Conservation (phyloP, 2,888 invertebrate species). For the Spodoptera picta region DNA sequence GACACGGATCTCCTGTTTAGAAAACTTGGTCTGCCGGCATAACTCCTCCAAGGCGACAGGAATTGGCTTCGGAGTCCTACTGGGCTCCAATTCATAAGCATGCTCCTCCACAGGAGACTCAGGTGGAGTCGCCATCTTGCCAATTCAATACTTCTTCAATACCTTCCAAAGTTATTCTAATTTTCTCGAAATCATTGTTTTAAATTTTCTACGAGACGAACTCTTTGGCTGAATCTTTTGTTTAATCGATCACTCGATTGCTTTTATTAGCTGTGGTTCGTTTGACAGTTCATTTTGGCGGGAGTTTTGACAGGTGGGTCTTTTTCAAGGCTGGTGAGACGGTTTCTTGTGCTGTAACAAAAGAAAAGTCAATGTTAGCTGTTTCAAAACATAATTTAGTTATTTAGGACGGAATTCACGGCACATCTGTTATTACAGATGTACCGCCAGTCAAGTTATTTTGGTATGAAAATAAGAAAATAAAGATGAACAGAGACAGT, state of each 20-base stretch:
- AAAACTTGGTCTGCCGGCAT: slow-evolving; percentile 97
- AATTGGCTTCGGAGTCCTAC: slow-evolving; percentile 93
- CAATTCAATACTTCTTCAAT: slow-evolving; percentile 2
- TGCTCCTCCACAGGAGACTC: slow-evolving; percentile 96
- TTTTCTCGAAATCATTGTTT: slow-evolving; percentile 49
- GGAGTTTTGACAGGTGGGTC: slow-evolving; percentile 40
- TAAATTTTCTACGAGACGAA: slow-evolving; percentile 1
- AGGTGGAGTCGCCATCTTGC: slow-evolving; percentile 94
- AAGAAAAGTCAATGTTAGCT: slow-evolving; percentile 8
- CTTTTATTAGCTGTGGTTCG: slow-evolving; percentile 48
- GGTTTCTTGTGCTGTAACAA: slow-evolving; percentile 55
- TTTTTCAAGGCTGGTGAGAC: slow-evolving; percentile 18
- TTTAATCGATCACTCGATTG: slow-evolving; percentile 19
- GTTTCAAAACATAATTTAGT: too few relatives aligned
- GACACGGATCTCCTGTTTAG: slow-evolving; percentile 97
- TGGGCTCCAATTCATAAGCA: slow-evolving; percentile 95
- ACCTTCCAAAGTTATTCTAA: slow-evolving; percentile 33
- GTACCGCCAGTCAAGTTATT: too few relatives aligned
- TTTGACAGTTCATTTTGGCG: slow-evolving; percentile 55
- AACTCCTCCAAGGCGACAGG: slow-evolving; percentile 96
- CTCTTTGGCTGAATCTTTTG: slow-evolving; percentile 3
- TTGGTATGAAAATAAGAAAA: too few relatives aligned
- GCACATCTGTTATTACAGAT: too few relatives aligned
- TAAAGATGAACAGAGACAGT: too few relatives aligned
- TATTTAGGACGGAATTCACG: too few relatives aligned